Conservation (phyloP, 1,140 invertebrate species). For the Atta texana region DNA sequence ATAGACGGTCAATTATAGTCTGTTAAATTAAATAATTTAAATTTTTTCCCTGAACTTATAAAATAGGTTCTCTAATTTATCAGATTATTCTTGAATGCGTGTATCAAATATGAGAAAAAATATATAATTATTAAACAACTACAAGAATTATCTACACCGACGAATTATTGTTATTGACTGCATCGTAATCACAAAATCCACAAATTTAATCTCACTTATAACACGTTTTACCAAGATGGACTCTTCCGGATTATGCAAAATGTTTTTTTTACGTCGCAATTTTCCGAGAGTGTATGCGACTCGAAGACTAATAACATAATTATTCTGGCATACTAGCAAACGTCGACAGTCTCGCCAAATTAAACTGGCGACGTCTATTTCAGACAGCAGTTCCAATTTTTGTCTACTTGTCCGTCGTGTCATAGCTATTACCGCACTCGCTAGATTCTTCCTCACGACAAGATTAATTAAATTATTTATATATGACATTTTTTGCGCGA, state of each 20-base stretch:
- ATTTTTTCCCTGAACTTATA: too few species aligned
- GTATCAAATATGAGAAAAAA: too few species aligned
- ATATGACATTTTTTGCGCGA: neutral
- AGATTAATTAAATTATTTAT: constrained; percentile 31
- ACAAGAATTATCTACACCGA: neutral
- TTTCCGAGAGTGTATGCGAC: constrained; percentile 31
- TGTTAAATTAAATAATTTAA: too few species aligned
- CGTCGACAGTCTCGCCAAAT: constrained; percentile 41
- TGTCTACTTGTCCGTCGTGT: constrained; percentile 24
- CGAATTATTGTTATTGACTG: neutral
- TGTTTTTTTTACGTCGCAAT: constrained; percentile 32
- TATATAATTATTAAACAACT: neutral
- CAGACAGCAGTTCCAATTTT: constrained; percentile 41
- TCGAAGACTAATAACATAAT: constrained; percentile 62
- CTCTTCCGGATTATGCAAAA: constrained; percentile 2
- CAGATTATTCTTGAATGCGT: too few species aligned
- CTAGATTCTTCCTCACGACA: constrained; percentile 18
- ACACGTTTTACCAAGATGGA: neutral
- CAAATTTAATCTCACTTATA: constrained; percentile 17
- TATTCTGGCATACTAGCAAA: constrained; percentile 45
- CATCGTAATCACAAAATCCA: neutral
- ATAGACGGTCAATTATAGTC: too few species aligned
- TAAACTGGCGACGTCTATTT: constrained; percentile 47
- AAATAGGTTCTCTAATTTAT: too few species aligned
- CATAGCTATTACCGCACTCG: constrained; percentile 4